Base-by-base conservation (phyloP, 2,113 vertebrate genomes). In the Hippopotamus amphibius region DNA sequence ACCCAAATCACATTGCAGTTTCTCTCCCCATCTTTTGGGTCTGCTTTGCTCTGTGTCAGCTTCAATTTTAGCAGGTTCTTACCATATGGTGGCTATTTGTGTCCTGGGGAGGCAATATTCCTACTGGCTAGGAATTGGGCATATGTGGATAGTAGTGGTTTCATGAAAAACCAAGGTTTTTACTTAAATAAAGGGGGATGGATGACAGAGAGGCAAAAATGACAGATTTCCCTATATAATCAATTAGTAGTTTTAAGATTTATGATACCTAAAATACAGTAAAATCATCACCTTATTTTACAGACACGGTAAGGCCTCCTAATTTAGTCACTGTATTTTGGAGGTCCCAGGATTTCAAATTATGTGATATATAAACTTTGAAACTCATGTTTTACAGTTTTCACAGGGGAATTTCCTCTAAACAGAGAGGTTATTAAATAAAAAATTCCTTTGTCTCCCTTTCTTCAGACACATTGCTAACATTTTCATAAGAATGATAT, bases 251-350 rank as follows among this genome's bases (percentile, higher is more conserved):
- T 76, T 93, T 85, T 26, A 71, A 21, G 30, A 82, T 50, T 88
- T 85, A 79, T 88, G 46, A 57, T 80, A 77, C 17, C 2, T n/a
- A 93, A 71, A 91, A 82, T 43, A 80, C 2, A 84, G 53, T 55
- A 84, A 95, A 96, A 57, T 3, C 12, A 65, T 50, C 24, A 43
- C 90, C 85, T 95, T 7, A 85, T 83, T 95, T 87, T 41, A 41
- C 3, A 93, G 33, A 87, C 50, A 72, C 28, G 22, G 1, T 61
- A 82, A 83, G 53, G 2, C 26, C 61, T 95, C 37, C 69, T 59
- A 77, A 76, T 87, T 63, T 59, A 74, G 55, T n/a, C 46, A 46
- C 82, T 12, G 37, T n/a, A 57, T 57, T 90, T 97, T 81, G 85
- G 76, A 88, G 41, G n/a, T 83, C 8, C 30, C 71, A 81, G 30